phyloP scores from a whole-genome alignment of 2,888 invertebrate species.

The Zaprionus obscuricornis region DNA sequence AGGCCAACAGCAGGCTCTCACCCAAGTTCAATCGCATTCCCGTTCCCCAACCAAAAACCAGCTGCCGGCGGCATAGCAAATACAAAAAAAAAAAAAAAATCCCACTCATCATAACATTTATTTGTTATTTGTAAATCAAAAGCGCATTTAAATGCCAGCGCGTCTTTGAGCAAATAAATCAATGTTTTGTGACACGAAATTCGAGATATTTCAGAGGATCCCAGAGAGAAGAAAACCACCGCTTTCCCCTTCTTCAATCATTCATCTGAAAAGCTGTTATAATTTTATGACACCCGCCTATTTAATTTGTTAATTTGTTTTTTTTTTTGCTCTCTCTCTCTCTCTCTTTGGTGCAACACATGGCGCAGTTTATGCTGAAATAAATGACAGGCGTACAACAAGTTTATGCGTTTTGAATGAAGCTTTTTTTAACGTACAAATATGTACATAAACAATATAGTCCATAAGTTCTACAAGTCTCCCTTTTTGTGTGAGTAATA shows the following conservation, averaged over 20 bases:
- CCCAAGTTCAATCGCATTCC: conserved; percentile 9
- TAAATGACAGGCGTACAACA: conserved; percentile 47
- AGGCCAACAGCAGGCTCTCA: conserved; percentile 37
- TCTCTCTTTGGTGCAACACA: conserved; percentile 55
- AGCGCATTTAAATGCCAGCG: conserved; percentile 71
- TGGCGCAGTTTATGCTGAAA: conserved; percentile 63
- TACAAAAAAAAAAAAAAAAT: too few relatives aligned
- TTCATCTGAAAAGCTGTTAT: conserved; percentile 32
- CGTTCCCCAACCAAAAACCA: conserved; percentile 21
- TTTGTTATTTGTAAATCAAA: conserved; percentile 79
- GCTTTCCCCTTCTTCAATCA: too few relatives aligned
- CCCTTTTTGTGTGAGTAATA: too few relatives aligned
- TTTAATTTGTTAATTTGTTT: conserved; percentile 78
- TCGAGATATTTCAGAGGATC: conserved; percentile 61
- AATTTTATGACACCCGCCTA: conserved; percentile 74
- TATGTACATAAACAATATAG: background rate
- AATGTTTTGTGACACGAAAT: conserved; percentile 74
- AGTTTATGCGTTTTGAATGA: conserved; percentile 63
- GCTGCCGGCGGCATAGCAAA: conserved; percentile 77
- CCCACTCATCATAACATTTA: conserved; percentile 77
- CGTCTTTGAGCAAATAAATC: conserved; percentile 61
- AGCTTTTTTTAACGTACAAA: conserved; percentile 6
- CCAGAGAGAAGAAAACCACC: background rate
- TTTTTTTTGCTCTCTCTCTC: too few relatives aligned
- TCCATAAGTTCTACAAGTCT: too few relatives aligned